A percentile compares a stretch with the other conserved stretches of the same genome.
Evolutionary conservation across 2,113 vertebrate genomes (phyloP).

Genomic region (Sprattus sprattus): DNA sequence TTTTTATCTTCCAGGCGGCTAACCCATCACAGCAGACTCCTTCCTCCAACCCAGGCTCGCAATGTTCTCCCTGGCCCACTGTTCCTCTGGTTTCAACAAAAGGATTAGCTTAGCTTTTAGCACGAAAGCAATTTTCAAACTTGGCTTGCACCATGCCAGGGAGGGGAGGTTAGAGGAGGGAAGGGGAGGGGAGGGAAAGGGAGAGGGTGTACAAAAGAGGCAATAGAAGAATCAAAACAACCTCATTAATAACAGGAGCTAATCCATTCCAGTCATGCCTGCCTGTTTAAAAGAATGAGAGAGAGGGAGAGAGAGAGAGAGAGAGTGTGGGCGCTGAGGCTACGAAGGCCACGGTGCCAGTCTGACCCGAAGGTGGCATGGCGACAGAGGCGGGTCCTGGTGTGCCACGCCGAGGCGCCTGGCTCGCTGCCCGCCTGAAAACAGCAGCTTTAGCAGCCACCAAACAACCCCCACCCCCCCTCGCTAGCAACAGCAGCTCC

Average conservation of each 20-base stretch:
- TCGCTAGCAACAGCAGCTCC: conserved; percentile 19
- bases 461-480: conserved; percentile 47
- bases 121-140: conserved; percentile 48
- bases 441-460: conserved; percentile 56
- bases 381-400: conserved; percentile 42
- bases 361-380: conserved; percentile 22
- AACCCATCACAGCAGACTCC: conserved; percentile 32
- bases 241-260: conserved; percentile 66
- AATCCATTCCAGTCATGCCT: conserved; percentile 68
- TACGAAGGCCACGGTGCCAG: neutral
- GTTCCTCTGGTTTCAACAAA: conserved; percentile 44
- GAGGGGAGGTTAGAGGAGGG: conserved; percentile 19
- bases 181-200: neutral
- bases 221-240: conserved; percentile 54
- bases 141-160: conserved; percentile 49
- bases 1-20: conserved; percentile 20
- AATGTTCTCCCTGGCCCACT: conserved; percentile 1
- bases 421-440: conserved; percentile 47
- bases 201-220: neutral
- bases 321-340: conserved; percentile 6
- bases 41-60: conserved; percentile 13
- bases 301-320: conserved; percentile 32
- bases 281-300: conserved; percentile 44
- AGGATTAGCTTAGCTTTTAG: conserved; percentile 33
- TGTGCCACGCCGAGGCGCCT: conserved; percentile 53